Evolutionary conservation across 2,113 vertebrate genomes (phyloP).

Genomic region (Microcebus jonahi): DNA sequence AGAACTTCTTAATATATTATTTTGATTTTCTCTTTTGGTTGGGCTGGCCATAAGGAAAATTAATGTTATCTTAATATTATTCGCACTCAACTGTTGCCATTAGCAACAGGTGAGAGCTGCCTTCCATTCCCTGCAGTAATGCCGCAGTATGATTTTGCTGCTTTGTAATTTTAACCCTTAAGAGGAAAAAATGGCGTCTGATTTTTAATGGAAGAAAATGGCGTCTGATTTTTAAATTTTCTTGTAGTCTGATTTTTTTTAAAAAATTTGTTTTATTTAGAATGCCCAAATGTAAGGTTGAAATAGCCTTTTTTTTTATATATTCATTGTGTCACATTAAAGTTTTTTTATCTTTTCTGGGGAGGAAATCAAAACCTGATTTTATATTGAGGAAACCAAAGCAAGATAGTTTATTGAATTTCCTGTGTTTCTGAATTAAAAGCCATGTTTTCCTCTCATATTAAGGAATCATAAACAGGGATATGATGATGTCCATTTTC

Average conservation of each 20-base stretch:
- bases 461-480: slow-evolving; percentile 6
- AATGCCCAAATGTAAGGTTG: slow-evolving; percentile 25
- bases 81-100: background rate
- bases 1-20: background rate
- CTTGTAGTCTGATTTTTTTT: background rate
- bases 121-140: background rate
- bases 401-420: slow-evolving; percentile 27
- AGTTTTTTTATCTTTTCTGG: slow-evolving; percentile 30
- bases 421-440: slow-evolving; percentile 28
- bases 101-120: slow-evolving; percentile 49
- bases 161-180: slow-evolving; percentile 49
- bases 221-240: background rate
- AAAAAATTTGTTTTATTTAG: background rate
- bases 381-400: slow-evolving; percentile 51
- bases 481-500: background rate
- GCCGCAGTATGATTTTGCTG: background rate
- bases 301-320: background rate
- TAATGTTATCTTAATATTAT: background rate
- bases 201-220: background rate
- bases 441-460: background rate
- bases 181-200: background rate
- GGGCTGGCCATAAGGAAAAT: background rate
- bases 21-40: slow-evolving; percentile 10
- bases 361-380: slow-evolving; percentile 30
- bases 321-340: background rate